A percentile compares a stretch with the other conserved stretches of the same genome.
Evolutionary conservation across 64 coral and sea anemone species (phyloP).

Genomic region (Cladopsammia gracilis): DNA sequence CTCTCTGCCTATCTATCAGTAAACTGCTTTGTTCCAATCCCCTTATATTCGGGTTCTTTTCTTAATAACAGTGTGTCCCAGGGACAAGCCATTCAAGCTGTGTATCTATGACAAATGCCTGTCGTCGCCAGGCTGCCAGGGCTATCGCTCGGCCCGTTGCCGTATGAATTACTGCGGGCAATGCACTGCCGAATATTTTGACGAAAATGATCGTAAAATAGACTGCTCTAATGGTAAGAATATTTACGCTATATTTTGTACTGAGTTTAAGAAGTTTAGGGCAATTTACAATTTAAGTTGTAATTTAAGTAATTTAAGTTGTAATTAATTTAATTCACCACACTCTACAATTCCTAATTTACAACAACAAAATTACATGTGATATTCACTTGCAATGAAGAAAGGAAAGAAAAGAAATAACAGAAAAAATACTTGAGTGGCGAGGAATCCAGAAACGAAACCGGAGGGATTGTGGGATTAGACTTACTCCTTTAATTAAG

Average conservation of each 20-base stretch:
- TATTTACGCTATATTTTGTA: not conserved
- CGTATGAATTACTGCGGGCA: conserved; percentile 64
- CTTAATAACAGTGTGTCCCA: conserved; percentile 37
- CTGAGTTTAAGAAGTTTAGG: no score
- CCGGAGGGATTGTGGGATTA: no score
- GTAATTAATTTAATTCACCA: no score
- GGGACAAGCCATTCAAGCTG: conserved; percentile 60
- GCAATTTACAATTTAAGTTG: no score
- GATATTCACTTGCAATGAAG: no score
- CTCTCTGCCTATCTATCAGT: not conserved
- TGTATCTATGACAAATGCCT: conserved; percentile 47
- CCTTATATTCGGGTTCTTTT: not conserved
- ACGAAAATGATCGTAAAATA: conserved; percentile 1
- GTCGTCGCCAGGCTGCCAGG: conserved; percentile 1
- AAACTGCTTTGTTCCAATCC: not conserved
- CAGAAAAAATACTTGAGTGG: no score
- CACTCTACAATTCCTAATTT: no score
- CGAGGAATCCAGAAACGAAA: no score
- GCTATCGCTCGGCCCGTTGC: conserved; percentile 30
- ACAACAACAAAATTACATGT: no score
- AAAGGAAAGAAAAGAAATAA: no score
- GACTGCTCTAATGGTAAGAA: conserved; percentile 14
- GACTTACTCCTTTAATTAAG: no score
- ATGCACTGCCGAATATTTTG: conserved; percentile 57
- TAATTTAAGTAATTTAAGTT: no score